phyloP scores from a whole-genome alignment of 2,797 vertebrate species.

The Falco peregrinus region DNA sequence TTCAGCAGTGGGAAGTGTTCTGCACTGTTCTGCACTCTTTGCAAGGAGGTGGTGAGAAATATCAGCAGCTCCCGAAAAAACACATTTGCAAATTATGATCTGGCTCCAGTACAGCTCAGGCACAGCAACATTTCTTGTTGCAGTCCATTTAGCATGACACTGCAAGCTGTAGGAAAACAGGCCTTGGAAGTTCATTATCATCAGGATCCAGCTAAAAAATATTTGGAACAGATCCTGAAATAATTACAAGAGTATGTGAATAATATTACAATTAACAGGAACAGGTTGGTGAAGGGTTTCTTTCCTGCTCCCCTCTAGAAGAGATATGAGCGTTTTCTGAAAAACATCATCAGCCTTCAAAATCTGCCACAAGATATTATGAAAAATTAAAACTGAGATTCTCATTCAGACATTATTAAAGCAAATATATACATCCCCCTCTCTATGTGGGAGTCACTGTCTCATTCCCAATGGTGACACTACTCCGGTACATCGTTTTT shows the following conservation, averaged over 20 bases:
- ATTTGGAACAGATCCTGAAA: slow-evolving; percentile 46
- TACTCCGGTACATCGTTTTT: background rate
- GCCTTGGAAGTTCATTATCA: slow-evolving; percentile 21
- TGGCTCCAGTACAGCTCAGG: background rate
- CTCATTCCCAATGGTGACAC: slow-evolving; percentile 2
- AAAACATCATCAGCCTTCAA: background rate
- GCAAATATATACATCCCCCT: slow-evolving; percentile 35
- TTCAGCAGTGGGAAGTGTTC: slow-evolving; percentile 60
- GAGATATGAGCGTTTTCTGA: background rate
- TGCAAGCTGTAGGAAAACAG: slow-evolving; percentile 31
- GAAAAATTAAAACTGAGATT: slow-evolving; percentile 32
- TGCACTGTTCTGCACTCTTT: slow-evolving; percentile 12
- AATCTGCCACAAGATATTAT: background rate
- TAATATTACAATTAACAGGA: slow-evolving; percentile 17
- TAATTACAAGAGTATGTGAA: slow-evolving; percentile 51
- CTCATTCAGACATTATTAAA: slow-evolving; percentile 48
- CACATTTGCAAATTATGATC: slow-evolving; percentile 2
- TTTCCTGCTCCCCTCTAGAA: background rate
- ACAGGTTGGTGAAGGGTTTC: background rate
- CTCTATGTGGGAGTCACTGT: background rate
- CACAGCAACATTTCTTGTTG: slow-evolving; percentile 1
- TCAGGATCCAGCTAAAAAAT: slow-evolving; percentile 23
- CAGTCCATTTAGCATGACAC: slow-evolving; percentile 24
- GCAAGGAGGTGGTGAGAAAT: slow-evolving; percentile 60
- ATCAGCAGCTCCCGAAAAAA: slow-evolving; percentile 21